Percentiles rank a stretch among this genome's conserved stretches.
Conservation (phyloP, 2,797 vertebrate genomes). For the Coccyzus lansbergi region DNA sequence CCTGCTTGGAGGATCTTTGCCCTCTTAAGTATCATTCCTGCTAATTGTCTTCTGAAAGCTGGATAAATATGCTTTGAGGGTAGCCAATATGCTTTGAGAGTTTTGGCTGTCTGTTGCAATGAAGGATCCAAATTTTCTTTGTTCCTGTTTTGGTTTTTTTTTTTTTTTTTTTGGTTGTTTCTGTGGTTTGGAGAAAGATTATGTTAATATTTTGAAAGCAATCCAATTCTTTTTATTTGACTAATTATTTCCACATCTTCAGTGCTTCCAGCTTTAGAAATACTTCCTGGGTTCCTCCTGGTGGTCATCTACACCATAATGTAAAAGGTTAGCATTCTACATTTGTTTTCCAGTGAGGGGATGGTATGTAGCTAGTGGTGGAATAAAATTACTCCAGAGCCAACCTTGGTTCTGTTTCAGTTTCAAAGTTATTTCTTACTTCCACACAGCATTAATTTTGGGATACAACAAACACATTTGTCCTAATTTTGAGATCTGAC, state of each 20-base stretch:
- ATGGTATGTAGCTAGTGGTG: not conserved
- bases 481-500: conserved; percentile 60
- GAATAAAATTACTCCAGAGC: conserved; percentile 36
- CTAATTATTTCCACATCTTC: conserved; percentile 21
- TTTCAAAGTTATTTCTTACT: conserved; percentile 58
- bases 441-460: conserved; percentile 45
- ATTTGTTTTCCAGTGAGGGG: conserved; percentile 5
- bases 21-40: conserved; percentile 3
- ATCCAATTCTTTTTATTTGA: not conserved
- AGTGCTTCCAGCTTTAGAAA: not conserved
- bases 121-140: conserved; percentile 38
- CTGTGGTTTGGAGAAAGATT: conserved; percentile 52
- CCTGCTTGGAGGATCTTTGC: not conserved
- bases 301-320: not conserved
- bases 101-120: conserved; percentile 26
- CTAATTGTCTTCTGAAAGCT: conserved; percentile 45
- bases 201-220: conserved; percentile 29
- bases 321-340: not conserved
- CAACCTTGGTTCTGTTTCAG: conserved; percentile 56
- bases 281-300: conserved; percentile 1
- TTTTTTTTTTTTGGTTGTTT: conserved; percentile 4
- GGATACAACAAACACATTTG: conserved; percentile 53
- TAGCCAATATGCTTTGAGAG: conserved; percentile 26
- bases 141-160: not conserved
- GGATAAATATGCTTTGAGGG: conserved; percentile 48